Evolutionary conservation across 2,797 vertebrate genomes (phyloP).

Genomic region (Tiaroga cobitis): DNA sequence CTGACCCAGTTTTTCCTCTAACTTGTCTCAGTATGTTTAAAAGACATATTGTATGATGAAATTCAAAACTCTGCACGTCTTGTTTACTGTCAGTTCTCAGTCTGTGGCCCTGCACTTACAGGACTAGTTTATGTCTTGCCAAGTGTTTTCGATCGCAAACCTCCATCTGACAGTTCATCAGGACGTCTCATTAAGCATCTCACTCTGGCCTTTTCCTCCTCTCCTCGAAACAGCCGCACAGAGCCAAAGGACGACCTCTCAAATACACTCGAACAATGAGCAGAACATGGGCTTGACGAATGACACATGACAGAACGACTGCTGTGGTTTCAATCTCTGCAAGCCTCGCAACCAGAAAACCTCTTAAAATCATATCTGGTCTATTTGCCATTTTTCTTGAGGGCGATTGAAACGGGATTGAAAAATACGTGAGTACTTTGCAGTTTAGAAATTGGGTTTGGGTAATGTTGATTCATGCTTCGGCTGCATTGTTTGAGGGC

Average conservation of each 20-base stretch:
- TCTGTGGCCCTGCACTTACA: slow-evolving; percentile 32
- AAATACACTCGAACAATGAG: background rate
- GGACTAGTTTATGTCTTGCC: slow-evolving; percentile 11
- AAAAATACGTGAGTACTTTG: background rate
- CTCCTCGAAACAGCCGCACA: background rate
- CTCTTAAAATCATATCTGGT: background rate
- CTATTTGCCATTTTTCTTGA: background rate
- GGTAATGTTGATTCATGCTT: background rate
- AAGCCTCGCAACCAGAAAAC: background rate
- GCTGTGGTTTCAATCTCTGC: slow-evolving; percentile 4
- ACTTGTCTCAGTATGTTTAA: background rate
- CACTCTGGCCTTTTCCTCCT: background rate
- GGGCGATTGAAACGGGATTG: background rate
- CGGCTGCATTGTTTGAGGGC: background rate
- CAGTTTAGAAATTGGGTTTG: background rate
- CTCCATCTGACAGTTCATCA: slow-evolving; percentile 30
- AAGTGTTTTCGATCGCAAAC: slow-evolving; percentile 49
- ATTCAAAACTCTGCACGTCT: background rate
- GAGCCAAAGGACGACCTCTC: slow-evolving; percentile 22
- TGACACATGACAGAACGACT: background rate
- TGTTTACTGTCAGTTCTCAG: background rate
- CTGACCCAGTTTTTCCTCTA: background rate
- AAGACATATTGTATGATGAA: too few species aligned
- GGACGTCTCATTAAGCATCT: slow-evolving; percentile 39
- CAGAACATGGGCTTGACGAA: slow-evolving; percentile 15